These are phyloP conservation scores for Pomacea maculata DNA, from an alignment of 1,140 invertebrate genomes.

Conservation along the genomic window DNA sequence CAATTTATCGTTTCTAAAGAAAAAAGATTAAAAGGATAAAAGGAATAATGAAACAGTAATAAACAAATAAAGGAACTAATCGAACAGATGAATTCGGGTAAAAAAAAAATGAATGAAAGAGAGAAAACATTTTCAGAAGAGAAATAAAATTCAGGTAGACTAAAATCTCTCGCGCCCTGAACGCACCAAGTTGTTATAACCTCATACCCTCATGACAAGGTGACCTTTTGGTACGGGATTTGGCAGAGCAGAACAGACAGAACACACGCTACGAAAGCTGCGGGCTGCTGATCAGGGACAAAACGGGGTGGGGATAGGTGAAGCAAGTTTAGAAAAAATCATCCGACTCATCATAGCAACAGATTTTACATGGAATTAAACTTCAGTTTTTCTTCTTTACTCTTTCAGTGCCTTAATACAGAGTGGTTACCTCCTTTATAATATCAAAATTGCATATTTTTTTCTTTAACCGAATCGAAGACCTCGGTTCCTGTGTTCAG, in stretches of 20 bases:
- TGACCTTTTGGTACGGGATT: neutral
- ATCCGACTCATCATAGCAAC: neutral
- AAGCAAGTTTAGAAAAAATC: no score
- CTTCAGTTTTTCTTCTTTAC: neutral
- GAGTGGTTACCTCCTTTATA: neutral
- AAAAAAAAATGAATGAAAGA: no score
- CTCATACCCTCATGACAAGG: no score
- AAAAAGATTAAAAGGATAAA: neutral
- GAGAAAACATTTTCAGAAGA: no score
- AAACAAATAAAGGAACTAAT: neutral
- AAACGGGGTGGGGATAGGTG: neutral
- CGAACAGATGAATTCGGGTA: neutral
- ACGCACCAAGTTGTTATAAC: no score
- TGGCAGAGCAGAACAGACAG: neutral
- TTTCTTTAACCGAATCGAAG: no score
- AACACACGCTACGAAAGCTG: neutral
- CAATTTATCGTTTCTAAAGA: conserved; percentile 32
- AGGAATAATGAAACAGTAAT: neutral
- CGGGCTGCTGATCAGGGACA: neutral
- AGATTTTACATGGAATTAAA: neutral
- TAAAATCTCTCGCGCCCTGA: no score
- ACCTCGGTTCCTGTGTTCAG: no score
- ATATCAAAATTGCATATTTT: no score
- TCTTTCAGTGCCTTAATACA: neutral
- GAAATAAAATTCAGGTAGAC: no score